A percentile compares a stretch with the other conserved stretches of the same genome.
phyloP scores from a whole-genome alignment of 2,113 vertebrate species.

The Phainopepla nitens region DNA sequence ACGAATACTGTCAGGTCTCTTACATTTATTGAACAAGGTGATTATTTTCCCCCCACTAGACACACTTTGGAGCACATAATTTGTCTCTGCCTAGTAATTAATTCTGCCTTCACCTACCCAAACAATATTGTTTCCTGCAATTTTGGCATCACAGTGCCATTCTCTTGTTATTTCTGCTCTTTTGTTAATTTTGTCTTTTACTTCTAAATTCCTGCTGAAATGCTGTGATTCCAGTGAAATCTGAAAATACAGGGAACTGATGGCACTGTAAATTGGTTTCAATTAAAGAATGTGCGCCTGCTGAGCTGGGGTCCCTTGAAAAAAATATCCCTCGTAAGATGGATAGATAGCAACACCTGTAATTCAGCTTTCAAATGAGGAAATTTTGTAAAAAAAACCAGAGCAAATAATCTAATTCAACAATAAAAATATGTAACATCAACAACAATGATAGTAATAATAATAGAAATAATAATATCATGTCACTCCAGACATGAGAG shows the following conservation, averaged over 20 bases:
- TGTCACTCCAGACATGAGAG: neutral
- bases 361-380: neutral
- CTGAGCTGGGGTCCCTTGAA: neutral
- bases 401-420: neutral
- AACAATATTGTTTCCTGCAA: neutral
- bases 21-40: neutral
- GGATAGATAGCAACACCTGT: neutral
- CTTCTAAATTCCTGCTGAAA: neutral
- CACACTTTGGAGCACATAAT: neutral
- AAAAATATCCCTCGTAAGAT: neutral
- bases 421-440: neutral
- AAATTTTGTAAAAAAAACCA: neutral
- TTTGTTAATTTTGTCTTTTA: neutral
- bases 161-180: neutral
- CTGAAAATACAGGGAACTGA: neutral
- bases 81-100: neutral
- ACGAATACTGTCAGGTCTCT: neutral
- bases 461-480: neutral
- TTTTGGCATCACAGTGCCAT: neutral
- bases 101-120: neutral
- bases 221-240: neutral
- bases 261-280: neutral
- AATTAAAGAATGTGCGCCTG: neutral
- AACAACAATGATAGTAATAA: rapidly evolving
- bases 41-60: neutral